These are phyloP conservation scores for Brevimyrus niger DNA, from an alignment of 2,113 vertebrate species.

Conservation along the genomic window DNA sequence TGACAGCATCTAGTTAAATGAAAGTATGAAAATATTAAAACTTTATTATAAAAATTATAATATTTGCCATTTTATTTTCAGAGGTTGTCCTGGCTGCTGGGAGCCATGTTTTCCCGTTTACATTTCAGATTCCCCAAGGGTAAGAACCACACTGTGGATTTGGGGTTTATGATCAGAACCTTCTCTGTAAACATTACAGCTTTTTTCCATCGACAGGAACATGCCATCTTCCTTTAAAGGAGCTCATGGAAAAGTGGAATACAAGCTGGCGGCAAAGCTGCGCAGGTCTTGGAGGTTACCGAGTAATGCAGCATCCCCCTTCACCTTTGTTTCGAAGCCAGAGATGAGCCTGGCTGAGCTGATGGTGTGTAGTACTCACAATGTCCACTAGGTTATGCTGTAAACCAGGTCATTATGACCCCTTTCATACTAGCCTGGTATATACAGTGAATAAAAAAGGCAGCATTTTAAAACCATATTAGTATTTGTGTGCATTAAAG, in stretches of 20 bases:
- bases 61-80: background rate
- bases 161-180: background rate
- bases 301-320: constrained; percentile 17
- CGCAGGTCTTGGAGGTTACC: constrained; percentile 50
- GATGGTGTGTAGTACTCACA: constrained; percentile 42
- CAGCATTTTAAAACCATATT: background rate
- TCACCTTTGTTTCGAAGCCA: constrained; percentile 43
- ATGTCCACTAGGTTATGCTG: background rate
- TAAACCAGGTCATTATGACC: background rate
- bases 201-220: constrained; percentile 33
- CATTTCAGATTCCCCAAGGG: constrained; percentile 52
- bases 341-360: constrained; percentile 22
- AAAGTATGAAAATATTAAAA: background rate
- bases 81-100: constrained; percentile 42
- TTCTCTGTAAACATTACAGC: background rate
- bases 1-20: background rate
- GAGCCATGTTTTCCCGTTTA: constrained; percentile 55
- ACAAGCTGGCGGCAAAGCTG: constrained; percentile 50
- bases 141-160: constrained; percentile 34
- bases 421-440: no score
- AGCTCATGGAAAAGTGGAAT: constrained; percentile 46
- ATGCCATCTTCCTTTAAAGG: constrained; percentile 55
- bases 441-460: background rate
- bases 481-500: background rate
- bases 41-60: background rate